Conservation (phyloP, 2,113 vertebrate genomes). For the Antennarius striatus region DNA sequence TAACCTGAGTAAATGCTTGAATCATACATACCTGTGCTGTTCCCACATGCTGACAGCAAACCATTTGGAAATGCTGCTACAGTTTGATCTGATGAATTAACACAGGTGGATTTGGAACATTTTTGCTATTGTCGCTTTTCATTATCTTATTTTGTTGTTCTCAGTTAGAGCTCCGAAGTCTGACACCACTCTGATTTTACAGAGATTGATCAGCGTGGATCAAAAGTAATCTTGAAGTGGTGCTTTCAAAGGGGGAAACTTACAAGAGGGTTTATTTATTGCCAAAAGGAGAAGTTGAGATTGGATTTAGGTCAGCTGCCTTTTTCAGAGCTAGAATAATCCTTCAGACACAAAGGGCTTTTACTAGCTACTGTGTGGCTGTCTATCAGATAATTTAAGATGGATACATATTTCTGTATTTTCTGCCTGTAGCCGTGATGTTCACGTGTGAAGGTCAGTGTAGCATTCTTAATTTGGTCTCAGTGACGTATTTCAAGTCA, state of each 20-base stretch:
- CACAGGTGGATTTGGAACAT: not conserved
- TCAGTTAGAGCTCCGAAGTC: not conserved
- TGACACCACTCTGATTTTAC: not conserved
- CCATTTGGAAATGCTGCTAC: constrained; percentile 8
- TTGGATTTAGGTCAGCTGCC: constrained; percentile 50
- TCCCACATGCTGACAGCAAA: constrained; percentile 15
- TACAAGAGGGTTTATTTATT: not conserved
- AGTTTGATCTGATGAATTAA: not conserved
- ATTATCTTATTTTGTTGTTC: constrained; percentile 3
- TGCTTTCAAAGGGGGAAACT: constrained; percentile 24
- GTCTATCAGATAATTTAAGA: constrained; percentile 8
- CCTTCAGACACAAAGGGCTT: constrained; percentile 3
- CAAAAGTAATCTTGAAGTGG: constrained; percentile 4
- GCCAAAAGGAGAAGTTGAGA: constrained; percentile 34
- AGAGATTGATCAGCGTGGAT: constrained; percentile 2
- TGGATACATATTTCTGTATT: too few relatives aligned
- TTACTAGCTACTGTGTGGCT: constrained; percentile 17
- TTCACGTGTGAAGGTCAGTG: not conserved
- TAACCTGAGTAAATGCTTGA: constrained; percentile 41
- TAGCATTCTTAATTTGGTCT: too few relatives aligned
- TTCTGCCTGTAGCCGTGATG: constrained; percentile 5
- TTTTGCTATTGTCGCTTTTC: not conserved
- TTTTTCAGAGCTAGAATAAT: constrained; percentile 11
- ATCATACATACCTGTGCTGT: constrained; percentile 31
- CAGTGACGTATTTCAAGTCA: too few relatives aligned